These are phyloP conservation scores for Agrilus planipennis DNA, from an alignment of 1,140 invertebrate species.

Conservation along the genomic window DNA sequence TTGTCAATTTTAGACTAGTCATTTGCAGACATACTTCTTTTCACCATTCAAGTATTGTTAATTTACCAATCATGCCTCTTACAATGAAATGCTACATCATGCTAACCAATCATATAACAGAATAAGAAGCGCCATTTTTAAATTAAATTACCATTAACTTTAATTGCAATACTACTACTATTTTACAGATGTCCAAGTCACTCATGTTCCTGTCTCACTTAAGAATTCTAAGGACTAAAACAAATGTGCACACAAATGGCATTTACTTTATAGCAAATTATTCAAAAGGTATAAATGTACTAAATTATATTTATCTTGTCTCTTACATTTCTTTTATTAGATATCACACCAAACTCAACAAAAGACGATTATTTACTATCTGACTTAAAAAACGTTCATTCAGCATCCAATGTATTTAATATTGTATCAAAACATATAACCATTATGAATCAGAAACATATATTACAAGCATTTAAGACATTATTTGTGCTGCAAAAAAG, in stretches of 20 bases:
- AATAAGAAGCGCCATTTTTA: slow-evolving; percentile 18
- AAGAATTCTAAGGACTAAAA: too few relatives aligned
- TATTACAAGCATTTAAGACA: slow-evolving; percentile 22
- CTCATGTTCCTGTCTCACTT: too few relatives aligned
- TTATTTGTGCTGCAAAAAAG: slow-evolving; percentile 24
- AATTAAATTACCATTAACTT: slow-evolving; percentile 5
- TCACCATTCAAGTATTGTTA: slow-evolving; percentile 11
- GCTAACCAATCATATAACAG: slow-evolving; percentile 13
- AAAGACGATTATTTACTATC: slow-evolving; percentile 21
- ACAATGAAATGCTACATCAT: slow-evolving; percentile 13
- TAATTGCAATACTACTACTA: too few relatives aligned
- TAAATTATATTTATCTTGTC: too few relatives aligned
- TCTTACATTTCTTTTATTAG: too few relatives aligned
- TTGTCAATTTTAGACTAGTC: slow-evolving; percentile 23
- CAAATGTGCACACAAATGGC: too few relatives aligned
- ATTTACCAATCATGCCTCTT: slow-evolving; percentile 9
- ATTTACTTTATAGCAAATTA: too few relatives aligned
- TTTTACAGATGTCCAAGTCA: too few relatives aligned
- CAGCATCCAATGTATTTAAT: slow-evolving; percentile 16
- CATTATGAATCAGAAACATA: slow-evolving; percentile 25
- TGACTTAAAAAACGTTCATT: slow-evolving; percentile 20
- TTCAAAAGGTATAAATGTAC: too few relatives aligned
- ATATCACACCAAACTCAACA: too few relatives aligned
- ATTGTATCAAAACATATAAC: slow-evolving; percentile 18
- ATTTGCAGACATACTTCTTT: slow-evolving; percentile 25